These are phyloP conservation scores for Acronicta alni DNA, from an alignment of 2,888 invertebrate genomes.

Conservation along the genomic window DNA sequence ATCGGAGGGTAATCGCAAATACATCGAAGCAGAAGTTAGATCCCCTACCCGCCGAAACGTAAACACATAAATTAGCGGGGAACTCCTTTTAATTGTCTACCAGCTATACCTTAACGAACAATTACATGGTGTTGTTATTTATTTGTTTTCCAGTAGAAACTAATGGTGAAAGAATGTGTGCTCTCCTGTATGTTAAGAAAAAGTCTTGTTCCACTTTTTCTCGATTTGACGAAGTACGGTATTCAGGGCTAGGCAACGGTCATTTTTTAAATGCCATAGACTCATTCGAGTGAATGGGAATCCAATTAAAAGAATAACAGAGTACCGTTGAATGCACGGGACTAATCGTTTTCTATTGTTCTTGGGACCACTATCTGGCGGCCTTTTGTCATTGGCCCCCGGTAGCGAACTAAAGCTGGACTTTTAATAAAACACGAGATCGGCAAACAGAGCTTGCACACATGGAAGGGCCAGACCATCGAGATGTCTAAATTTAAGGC, in stretches of 20 bases:
- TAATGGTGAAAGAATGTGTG: slow-evolving; percentile 8
- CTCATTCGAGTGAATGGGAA: slow-evolving; percentile 58
- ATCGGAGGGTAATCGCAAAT: slow-evolving; percentile 51
- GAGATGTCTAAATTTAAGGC: slow-evolving; percentile 54
- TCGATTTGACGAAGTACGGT: not conserved
- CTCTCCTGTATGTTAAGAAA: slow-evolving; percentile 9
- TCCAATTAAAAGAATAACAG: slow-evolving; percentile 81
- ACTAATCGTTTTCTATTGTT: slow-evolving; percentile 84
- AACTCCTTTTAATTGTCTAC: slow-evolving; percentile 79
- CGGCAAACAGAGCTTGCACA: slow-evolving; percentile 67
- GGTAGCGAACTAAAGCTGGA: slow-evolving; percentile 75
- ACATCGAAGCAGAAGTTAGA: slow-evolving; percentile 59
- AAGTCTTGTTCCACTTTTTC: slow-evolving; percentile 1
- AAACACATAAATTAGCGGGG: slow-evolving; percentile 79
- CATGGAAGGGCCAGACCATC: slow-evolving; percentile 46
- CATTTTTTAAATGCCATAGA: slow-evolving; percentile 14
- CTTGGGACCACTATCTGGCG: slow-evolving; percentile 79
- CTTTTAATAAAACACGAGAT: slow-evolving; percentile 80
- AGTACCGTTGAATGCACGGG: slow-evolving; percentile 65
- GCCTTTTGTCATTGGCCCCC: slow-evolving; percentile 73
- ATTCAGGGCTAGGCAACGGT: slow-evolving; percentile 6
- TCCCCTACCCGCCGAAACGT: slow-evolving; percentile 62
- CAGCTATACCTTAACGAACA: slow-evolving; percentile 72
- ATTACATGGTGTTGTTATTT: slow-evolving; percentile 76
- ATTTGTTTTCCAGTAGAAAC: slow-evolving; percentile 70